Evolutionary conservation across 2,113 vertebrate genomes (phyloP).

Genomic region (Lophochroa leadbeateri): DNA sequence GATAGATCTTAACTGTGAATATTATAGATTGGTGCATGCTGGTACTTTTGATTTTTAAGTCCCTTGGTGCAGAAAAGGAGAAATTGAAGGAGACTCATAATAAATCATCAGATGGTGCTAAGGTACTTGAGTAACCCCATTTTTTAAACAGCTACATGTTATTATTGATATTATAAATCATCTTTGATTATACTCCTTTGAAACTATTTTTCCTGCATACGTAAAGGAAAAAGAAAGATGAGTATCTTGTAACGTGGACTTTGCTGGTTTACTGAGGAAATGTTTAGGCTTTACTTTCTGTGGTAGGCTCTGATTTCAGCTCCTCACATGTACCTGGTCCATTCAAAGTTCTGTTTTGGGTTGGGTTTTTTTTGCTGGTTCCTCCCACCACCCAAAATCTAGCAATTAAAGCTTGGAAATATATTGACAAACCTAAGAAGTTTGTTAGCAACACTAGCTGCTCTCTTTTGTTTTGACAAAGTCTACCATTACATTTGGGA

Average conservation of each 20-base stretch:
- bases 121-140: not conserved
- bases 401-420: not conserved
- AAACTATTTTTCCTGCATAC: not conserved
- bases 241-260: not conserved
- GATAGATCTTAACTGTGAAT: not conserved
- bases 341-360: not conserved
- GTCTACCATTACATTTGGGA: not conserved
- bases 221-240: not conserved
- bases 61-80: not conserved
- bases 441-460: not conserved
- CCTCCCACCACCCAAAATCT: not conserved
- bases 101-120: not conserved
- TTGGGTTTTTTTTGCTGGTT: not conserved
- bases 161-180: not conserved
- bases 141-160: not conserved
- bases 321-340: not conserved
- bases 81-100: not conserved
- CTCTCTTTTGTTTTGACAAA: not conserved
- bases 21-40: not conserved
- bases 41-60: slow-evolving; percentile 3
- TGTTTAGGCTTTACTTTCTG: not conserved
- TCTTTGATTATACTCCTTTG: not conserved
- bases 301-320: not conserved
- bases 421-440: not conserved
- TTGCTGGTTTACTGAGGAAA: not conserved